Percentiles rank a stretch among this genome's conserved stretches.
Evolutionary conservation across 2,113 vertebrate species (phyloP).

Genomic region (Vulpes vulpes): DNA sequence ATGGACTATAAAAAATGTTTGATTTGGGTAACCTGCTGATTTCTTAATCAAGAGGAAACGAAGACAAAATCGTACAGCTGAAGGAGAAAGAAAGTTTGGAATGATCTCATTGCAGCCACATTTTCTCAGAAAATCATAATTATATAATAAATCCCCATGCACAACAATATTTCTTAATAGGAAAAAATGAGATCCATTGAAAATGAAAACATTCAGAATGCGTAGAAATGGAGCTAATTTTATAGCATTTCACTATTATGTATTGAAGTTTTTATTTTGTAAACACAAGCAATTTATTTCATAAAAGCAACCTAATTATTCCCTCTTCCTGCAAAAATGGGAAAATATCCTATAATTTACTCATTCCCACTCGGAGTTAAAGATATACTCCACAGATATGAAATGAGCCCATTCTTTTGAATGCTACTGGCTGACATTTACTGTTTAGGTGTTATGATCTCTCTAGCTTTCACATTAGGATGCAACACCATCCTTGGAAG

Average conservation of each 20-base stretch:
- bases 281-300: neutral
- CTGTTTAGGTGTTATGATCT: neutral
- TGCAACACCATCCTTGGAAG: neutral
- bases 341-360: neutral
- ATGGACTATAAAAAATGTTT: neutral
- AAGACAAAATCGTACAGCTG: neutral
- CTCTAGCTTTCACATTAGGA: neutral
- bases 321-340: neutral
- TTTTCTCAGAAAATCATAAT: constrained; percentile 39
- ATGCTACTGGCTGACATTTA: neutral
- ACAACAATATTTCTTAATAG: neutral
- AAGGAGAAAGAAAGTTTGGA: neutral
- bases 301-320: constrained; percentile 29
- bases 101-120: neutral
- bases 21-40: neutral
- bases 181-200: constrained; percentile 14
- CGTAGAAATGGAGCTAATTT: neutral
- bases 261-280: constrained; percentile 41
- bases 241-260: neutral
- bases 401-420: neutral
- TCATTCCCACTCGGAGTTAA: neutral
- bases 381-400: neutral
- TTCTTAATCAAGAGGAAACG: neutral
- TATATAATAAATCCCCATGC: neutral
- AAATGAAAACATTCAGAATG: constrained; percentile 49